Evolutionary conservation across 2,888 invertebrate species (phyloP), one percentile per base, ranked within the genome.

Genomic region (Tetragnatha montana): DNA sequence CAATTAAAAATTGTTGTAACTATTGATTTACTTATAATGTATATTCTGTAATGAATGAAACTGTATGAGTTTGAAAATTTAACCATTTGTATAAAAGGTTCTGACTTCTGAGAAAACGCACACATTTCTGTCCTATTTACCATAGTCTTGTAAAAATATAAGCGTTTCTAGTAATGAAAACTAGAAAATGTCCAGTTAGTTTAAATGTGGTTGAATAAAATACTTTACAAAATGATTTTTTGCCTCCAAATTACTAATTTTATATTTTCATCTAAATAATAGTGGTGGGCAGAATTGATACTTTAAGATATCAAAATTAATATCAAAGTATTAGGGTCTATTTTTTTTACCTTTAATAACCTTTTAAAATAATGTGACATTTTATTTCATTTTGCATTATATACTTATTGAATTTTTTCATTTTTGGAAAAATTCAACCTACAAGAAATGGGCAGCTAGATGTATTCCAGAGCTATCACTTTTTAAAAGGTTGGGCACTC

Each of bases 91-190:
- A 81, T 73, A 76, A 81, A 88, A 76, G 70, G 71, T 88, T 75
- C 50, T 85, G 79, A 79, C 47, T 80, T 88, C 87, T 87, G 76
- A 88, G 60, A 88, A 87, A 82, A 88, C 87, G 87, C 87, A 88
- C 87, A 88, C 87, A 88, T 88, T 88, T 88, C 79, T 88, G 87
- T 88, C 87, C 87, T 88, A 82, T 88, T 82, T 88, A 88, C 87
- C 74, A 74, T 81, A 81, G 81, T 51, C 81, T 82, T 88, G 81
- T 82, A 82, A 81, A 35, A 87, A 81, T 76, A 75, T 80, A 75
- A 88, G 87, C 87, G 81, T 88, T 88, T 88, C 87, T 88, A 82
- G 87, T 82, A 35, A 60, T 35, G 68, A 7, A 87, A 78, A 81
- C 87, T 88, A 88, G 87, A 88, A 88, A 81, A 47, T 88, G 87